Percentiles rank a stretch among this genome's conserved stretches.
Evolutionary conservation across 2,888 invertebrate genomes (phyloP).

Genomic region (Apocheima hispidaria): DNA sequence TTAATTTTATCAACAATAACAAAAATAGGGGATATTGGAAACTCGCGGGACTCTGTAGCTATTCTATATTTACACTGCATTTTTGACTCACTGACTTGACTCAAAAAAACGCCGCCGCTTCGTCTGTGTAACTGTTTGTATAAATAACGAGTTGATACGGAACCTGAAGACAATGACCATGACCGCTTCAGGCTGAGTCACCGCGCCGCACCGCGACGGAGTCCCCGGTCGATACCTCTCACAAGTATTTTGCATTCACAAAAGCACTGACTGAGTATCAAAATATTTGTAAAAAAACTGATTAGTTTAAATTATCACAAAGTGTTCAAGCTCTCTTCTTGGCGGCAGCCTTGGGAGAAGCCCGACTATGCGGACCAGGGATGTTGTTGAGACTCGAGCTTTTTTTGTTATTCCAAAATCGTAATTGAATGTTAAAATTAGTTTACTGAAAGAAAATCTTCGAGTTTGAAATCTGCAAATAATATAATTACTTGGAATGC

Average conservation of each 20-base stretch:
- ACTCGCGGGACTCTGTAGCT: no score
- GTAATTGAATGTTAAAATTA: background rate
- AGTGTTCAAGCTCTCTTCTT: no score
- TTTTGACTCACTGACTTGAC: background rate
- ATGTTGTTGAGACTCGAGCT: background rate
- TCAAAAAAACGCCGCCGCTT: background rate
- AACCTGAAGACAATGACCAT: conserved; percentile 46
- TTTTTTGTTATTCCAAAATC: background rate
- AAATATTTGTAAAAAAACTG: no score
- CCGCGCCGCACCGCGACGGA: conserved; percentile 8
- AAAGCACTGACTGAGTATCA: background rate
- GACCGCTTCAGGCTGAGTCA: conserved; percentile 44
- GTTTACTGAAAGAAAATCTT: background rate
- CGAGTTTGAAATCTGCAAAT: background rate
- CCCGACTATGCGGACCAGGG: background rate
- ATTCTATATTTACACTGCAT: no score
- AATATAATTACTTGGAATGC: background rate
- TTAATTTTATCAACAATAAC: no score
- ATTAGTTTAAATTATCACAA: no score
- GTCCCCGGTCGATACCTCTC: conserved; percentile 34
- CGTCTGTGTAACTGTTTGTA: conserved; percentile 22
- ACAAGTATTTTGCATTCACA: conserved; percentile 14
- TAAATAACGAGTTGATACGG: conserved; percentile 33
- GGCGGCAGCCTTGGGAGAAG: background rate
- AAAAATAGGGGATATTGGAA: no score